A percentile compares a stretch with the other conserved stretches of the same genome.
Evolutionary conservation across 1,140 invertebrate genomes (phyloP).

Genomic region (Aphis craccivora): DNA sequence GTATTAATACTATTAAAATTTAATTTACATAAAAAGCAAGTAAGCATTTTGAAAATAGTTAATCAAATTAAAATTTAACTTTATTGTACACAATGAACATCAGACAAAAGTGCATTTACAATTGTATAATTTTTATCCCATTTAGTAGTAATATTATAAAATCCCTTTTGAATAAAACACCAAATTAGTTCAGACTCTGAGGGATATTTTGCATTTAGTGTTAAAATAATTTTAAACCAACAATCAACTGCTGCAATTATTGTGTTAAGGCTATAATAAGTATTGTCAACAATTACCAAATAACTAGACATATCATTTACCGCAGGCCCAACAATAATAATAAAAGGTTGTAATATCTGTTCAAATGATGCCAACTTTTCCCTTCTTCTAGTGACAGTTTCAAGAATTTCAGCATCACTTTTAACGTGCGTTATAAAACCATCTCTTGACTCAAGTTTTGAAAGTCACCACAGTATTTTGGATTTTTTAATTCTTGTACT

Average conservation of each 20-base stretch:
- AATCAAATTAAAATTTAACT: too few species aligned
- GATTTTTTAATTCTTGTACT: not conserved
- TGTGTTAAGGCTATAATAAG: not conserved
- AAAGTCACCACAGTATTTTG: not conserved
- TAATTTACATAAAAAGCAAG: not conserved
- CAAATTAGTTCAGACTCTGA: not conserved
- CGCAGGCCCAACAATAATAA: not conserved
- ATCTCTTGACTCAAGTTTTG: not conserved
- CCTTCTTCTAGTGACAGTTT: not conserved
- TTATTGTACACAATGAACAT: not conserved
- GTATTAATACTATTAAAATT: not conserved
- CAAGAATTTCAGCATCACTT: not conserved
- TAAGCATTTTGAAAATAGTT: too few species aligned
- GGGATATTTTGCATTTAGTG: not conserved
- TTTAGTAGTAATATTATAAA: not conserved
- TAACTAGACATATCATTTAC: not conserved
- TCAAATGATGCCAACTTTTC: not conserved
- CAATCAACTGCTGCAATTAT: not conserved
- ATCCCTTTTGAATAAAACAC: conserved; percentile 25
- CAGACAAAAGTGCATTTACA: not conserved
- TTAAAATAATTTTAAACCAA: not conserved
- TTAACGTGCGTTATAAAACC: not conserved
- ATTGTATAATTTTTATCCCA: not conserved
- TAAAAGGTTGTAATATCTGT: conserved; percentile 12
- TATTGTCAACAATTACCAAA: not conserved